These are phyloP conservation scores for Gerris lacustris DNA, from an alignment of 2,888 invertebrate genomes.

Conservation along the genomic window DNA sequence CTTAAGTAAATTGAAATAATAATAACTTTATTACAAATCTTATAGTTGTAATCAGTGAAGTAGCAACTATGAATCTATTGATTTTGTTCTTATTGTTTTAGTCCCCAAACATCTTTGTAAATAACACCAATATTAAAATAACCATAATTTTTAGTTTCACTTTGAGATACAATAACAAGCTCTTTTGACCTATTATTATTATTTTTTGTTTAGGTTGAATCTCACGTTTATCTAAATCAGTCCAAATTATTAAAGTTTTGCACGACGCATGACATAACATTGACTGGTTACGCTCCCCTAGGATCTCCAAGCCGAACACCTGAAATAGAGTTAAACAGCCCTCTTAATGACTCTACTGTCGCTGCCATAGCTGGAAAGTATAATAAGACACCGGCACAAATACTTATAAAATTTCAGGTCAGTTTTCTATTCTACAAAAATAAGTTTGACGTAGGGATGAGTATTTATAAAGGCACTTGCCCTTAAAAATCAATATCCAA, in stretches of 20 bases:
- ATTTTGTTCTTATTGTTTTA: no score
- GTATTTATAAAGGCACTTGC: no score
- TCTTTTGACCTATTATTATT: background rate
- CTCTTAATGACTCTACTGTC: slow-evolving; percentile 44
- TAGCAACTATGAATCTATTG: no score
- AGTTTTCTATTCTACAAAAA: background rate
- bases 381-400: slow-evolving; percentile 55
- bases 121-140: no score
- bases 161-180: no score
- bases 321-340: slow-evolving; percentile 22
- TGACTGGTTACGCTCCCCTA: slow-evolving; percentile 42
- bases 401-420: slow-evolving; percentile 53
- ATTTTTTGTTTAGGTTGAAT: slow-evolving; percentile 36
- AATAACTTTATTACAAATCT: no score
- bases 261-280: slow-evolving; percentile 36
- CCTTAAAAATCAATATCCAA: no score
- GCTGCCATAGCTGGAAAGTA: slow-evolving; percentile 48
- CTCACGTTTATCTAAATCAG: slow-evolving; percentile 41
- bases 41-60: no score
- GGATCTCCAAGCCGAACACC: slow-evolving; percentile 38
- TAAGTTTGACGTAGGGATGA: no score
- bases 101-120: no score
- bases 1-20: no score
- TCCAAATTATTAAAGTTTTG: slow-evolving; percentile 39
- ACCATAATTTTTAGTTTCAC: no score